Conservation (phyloP, 2,888 invertebrate species). For the Polyploca ridens region DNA sequence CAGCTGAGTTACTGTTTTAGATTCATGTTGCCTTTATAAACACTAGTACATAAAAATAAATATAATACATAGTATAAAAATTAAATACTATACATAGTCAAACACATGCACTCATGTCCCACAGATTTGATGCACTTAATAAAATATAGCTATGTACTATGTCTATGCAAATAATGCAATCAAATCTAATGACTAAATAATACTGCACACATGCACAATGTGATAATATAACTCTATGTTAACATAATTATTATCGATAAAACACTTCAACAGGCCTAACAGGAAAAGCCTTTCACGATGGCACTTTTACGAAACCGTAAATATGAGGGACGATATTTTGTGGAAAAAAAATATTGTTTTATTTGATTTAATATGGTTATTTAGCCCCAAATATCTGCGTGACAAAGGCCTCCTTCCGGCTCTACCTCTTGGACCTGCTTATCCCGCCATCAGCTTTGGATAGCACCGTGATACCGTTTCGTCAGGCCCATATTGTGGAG, state of each 20-base stretch:
- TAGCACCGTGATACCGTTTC: not conserved
- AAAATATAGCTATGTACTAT: slow-evolving; percentile 22
- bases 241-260: slow-evolving; percentile 58
- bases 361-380: not conserved
- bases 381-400: no score
- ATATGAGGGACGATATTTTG: slow-evolving; percentile 18
- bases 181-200: slow-evolving; percentile 61
- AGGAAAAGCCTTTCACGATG: slow-evolving; percentile 42
- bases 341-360: not conserved
- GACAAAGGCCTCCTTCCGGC: no score
- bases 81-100: slow-evolving; percentile 23
- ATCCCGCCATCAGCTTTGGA: not conserved
- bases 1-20: not conserved
- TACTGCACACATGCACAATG: slow-evolving; percentile 74
- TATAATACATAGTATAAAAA: slow-evolving; percentile 15
- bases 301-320: slow-evolving; percentile 44
- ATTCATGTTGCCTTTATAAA: not conserved
- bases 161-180: slow-evolving; percentile 46
- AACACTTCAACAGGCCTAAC: slow-evolving; percentile 39
- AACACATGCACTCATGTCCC: slow-evolving; percentile 29
- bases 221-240: slow-evolving; percentile 56
- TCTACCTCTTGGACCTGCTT: not conserved
- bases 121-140: slow-evolving; percentile 39
- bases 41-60: not conserved
- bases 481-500: not conserved